phyloP scores from a whole-genome alignment of 2,888 invertebrate genomes.

The Sepiola atlantica region DNA sequence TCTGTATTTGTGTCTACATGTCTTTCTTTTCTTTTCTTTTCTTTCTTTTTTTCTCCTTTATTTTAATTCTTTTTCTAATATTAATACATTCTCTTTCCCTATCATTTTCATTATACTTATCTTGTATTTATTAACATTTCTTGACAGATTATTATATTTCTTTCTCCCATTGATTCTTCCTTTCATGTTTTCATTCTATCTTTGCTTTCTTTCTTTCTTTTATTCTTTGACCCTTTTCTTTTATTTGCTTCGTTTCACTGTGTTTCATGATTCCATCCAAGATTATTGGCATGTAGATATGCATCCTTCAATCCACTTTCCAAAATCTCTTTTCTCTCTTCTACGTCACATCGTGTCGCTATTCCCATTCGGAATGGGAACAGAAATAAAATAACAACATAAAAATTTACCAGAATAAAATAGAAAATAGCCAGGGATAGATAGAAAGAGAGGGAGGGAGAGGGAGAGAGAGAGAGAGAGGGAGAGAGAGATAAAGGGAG shows the following conservation, averaged over 20 bases:
- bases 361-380: neutral
- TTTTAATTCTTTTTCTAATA: no score
- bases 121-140: neutral
- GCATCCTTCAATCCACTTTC: neutral
- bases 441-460: neutral
- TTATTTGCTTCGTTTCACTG: neutral
- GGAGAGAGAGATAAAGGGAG: neutral
- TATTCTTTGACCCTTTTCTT: neutral
- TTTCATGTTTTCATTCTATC: neutral
- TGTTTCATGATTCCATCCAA: neutral
- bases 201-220: neutral
- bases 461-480: neutral
- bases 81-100: neutral
- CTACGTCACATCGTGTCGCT: neutral
- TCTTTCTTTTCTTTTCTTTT: neutral
- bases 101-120: neutral
- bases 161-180: neutral
- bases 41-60: no score
- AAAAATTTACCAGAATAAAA: neutral
- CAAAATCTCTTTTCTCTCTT: neutral
- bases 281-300: neutral
- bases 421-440: neutral
- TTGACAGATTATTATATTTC: neutral
- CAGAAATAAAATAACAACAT: neutral
- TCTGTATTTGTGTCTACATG: no score